phyloP scores from a whole-genome alignment of 1,140 invertebrate genomes.

The Dreissena polymorpha region DNA sequence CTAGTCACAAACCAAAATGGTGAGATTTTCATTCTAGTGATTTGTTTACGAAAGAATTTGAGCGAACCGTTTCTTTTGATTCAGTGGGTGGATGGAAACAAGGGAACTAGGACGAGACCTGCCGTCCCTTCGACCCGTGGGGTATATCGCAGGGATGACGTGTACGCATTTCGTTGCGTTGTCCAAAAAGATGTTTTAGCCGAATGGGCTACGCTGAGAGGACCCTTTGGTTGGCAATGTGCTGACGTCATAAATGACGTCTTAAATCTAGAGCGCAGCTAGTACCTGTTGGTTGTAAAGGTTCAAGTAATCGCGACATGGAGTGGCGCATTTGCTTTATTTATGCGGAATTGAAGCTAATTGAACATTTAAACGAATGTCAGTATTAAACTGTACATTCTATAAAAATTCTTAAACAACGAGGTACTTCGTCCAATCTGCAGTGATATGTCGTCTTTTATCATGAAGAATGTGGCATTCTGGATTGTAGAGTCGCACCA shows the following conservation, averaged over 20 bases:
- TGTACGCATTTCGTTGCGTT: slow-evolving; percentile 12
- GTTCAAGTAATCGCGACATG: neutral
- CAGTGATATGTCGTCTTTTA: slow-evolving; percentile 19
- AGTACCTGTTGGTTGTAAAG: slow-evolving; percentile 5
- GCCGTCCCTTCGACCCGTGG: slow-evolving; percentile 17
- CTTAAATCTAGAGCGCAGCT: slow-evolving; percentile 3
- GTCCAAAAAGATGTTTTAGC: neutral
- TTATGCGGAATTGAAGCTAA: neutral
- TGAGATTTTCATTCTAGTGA: slow-evolving; percentile 23
- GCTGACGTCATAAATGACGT: slow-evolving; percentile 10
- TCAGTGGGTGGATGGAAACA: slow-evolving; percentile 13
- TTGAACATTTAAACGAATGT: slow-evolving; percentile 19
- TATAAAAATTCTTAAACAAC: slow-evolving; percentile 13
- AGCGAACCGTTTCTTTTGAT: neutral
- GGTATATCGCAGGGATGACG: slow-evolving; percentile 16
- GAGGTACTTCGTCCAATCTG: neutral
- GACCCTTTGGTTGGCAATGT: neutral
- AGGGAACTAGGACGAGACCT: neutral
- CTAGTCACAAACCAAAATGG: neutral
- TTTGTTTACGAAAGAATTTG: slow-evolving; percentile 15
- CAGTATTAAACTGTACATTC: slow-evolving; percentile 16
- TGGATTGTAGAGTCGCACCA: slow-evolving; percentile 19
- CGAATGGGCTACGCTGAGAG: neutral
- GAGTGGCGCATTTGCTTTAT: slow-evolving; percentile 35
- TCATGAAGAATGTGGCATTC: slow-evolving; percentile 39